Evolutionary conservation across 2,888 invertebrate genomes (phyloP).

Genomic region (Elysia crispata): DNA sequence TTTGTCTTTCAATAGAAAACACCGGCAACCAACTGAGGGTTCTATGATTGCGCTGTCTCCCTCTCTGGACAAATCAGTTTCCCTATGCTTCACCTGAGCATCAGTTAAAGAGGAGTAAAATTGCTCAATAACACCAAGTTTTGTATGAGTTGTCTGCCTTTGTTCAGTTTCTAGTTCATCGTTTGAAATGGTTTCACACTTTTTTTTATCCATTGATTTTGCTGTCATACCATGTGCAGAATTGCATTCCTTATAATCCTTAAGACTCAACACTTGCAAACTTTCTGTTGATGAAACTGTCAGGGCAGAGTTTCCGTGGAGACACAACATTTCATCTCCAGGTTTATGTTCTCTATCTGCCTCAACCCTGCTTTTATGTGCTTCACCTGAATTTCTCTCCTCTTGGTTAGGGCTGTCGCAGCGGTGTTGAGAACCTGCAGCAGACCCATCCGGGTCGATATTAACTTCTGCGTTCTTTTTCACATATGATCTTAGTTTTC

Average conservation of each 20-base stretch:
- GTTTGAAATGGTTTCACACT: not conserved
- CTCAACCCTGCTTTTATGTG: too few relatives aligned
- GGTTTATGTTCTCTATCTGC: too few relatives aligned
- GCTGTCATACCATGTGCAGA: too few relatives aligned
- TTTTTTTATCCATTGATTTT: too few relatives aligned
- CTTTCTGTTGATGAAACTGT: too few relatives aligned
- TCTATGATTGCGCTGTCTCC: not conserved
- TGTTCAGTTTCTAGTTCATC: not conserved
- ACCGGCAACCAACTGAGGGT: conserved; percentile 2
- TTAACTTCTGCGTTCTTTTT: not conserved
- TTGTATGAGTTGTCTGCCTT: not conserved
- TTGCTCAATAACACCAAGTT: not conserved
- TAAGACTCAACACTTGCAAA: too few relatives aligned
- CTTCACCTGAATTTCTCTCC: not conserved
- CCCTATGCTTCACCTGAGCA: not conserved
- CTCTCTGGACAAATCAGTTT: not conserved
- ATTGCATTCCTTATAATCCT: too few relatives aligned
- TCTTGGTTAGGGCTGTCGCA: not conserved
- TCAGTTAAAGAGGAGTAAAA: not conserved
- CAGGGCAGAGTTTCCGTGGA: too few relatives aligned
- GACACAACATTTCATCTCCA: too few relatives aligned
- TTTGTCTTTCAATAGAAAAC: conserved; percentile 29
- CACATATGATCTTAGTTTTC: conserved; percentile 21
- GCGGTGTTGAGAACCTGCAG: too few relatives aligned
- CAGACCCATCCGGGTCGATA: too few relatives aligned